Evolutionary conservation across 1,140 invertebrate species (phyloP).

Genomic region (Penaeus indicus): DNA sequence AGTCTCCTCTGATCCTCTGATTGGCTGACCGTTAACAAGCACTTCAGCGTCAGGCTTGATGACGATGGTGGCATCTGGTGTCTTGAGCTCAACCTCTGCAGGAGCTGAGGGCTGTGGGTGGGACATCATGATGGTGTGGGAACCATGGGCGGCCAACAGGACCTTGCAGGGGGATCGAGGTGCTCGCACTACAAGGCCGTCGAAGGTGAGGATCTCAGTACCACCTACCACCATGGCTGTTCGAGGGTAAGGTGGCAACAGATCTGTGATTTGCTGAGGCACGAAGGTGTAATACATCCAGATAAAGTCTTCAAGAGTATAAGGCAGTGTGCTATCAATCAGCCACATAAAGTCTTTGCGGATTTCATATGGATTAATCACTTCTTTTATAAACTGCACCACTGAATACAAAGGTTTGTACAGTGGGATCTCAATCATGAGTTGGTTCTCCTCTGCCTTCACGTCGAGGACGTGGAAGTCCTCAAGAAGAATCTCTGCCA

Average conservation of each 20-base stretch:
- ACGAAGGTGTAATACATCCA: not conserved
- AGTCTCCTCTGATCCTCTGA: not conserved
- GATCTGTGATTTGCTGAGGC: not conserved
- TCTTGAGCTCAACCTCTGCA: constrained; percentile 12
- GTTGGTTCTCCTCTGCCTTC: too few relatives aligned
- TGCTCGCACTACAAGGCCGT: constrained; percentile 39
- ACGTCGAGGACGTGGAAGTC: too few relatives aligned
- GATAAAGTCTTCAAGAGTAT: not conserved
- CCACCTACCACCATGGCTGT: constrained; percentile 36
- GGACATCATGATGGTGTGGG: constrained; percentile 31
- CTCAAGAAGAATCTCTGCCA: too few relatives aligned
- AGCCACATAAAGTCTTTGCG: too few relatives aligned
- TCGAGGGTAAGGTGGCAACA: constrained; percentile 29
- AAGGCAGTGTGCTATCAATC: not conserved
- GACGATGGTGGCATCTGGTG: not conserved
- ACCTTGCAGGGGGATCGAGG: constrained; percentile 51
- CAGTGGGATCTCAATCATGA: too few relatives aligned
- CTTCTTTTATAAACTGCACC: too few relatives aligned
- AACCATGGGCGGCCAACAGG: constrained; percentile 4
- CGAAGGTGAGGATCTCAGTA: constrained; percentile 55
- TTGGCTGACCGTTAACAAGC: constrained; percentile 19
- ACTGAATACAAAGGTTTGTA: too few relatives aligned
- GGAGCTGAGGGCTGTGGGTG: constrained; percentile 28
- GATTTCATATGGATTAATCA: too few relatives aligned
- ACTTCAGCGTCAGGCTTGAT: constrained; percentile 38